A percentile compares a stretch with the other conserved stretches of the same genome.
Conservation (phyloP, 2,797 vertebrate genomes). For the Amazona ochrocephala region DNA sequence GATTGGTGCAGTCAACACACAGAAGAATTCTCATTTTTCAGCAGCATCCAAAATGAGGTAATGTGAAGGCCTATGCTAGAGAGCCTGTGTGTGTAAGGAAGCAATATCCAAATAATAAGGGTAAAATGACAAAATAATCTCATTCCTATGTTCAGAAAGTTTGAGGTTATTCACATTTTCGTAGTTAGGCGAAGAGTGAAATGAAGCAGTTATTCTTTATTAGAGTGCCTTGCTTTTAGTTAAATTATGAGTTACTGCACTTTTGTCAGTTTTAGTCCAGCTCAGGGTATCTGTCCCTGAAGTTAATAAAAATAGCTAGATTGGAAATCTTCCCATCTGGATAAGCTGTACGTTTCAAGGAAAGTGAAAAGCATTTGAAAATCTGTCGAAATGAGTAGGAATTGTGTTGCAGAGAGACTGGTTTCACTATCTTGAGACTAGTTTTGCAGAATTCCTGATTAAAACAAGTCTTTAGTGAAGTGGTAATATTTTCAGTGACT, state of each 20-base stretch:
- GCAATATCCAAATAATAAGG: background rate
- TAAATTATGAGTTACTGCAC: no score
- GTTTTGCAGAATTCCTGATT: background rate
- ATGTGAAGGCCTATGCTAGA: background rate
- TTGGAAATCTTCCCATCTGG: no score
- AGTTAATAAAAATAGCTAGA: no score
- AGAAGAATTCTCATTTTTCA: background rate
- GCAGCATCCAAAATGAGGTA: background rate
- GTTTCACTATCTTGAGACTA: background rate
- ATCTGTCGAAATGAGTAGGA: background rate
- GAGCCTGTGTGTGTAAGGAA: background rate
- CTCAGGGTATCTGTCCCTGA: no score
- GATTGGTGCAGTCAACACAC: background rate
- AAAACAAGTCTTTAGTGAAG: background rate
- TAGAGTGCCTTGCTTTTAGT: background rate
- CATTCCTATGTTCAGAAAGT: background rate
- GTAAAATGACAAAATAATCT: background rate
- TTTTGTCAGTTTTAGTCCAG: no score
- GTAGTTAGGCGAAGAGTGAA: background rate
- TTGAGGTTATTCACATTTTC: background rate
- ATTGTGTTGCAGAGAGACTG: background rate
- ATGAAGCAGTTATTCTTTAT: background rate
- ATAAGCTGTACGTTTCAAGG: background rate
- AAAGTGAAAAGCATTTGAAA: background rate
- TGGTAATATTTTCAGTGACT: background rate